A percentile compares a stretch with the other conserved stretches of the same genome.
These are phyloP conservation scores for Onchidella celtica DNA, from an alignment of 2,888 invertebrate species.

Conservation along the genomic window DNA sequence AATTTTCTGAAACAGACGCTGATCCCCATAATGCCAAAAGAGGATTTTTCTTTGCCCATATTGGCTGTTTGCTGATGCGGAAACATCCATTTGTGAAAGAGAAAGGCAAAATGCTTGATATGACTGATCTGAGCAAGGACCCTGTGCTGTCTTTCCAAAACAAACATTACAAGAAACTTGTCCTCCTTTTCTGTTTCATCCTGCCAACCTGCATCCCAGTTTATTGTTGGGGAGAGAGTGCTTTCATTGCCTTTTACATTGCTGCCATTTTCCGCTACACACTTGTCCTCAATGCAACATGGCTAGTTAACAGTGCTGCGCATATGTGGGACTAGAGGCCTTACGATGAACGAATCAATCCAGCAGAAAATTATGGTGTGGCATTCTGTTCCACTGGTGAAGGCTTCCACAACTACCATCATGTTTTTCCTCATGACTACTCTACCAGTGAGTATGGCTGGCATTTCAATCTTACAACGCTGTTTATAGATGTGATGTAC, in stretches of 20 bases:
- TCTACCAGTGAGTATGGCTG: conserved; percentile 91
- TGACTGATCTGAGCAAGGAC: conserved; percentile 90
- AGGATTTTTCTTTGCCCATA: conserved; percentile 97
- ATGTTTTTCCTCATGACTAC: conserved; percentile 96
- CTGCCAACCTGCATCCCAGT: conserved; percentile 90
- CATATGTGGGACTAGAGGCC: conserved; percentile 96
- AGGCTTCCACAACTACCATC: conserved; percentile 97
- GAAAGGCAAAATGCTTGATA: conserved; percentile 86
- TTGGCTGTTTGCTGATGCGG: conserved; percentile 93
- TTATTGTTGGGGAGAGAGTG: conserved; percentile 90
- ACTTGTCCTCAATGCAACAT: conserved; percentile 93
- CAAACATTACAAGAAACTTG: conserved; percentile 87
- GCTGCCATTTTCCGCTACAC: conserved; percentile 90
- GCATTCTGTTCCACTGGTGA: conserved; percentile 84
- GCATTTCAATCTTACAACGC: conserved; percentile 87
- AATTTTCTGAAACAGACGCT: conserved; percentile 80
- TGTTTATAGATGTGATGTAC: conserved; percentile 90
- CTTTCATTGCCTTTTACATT: conserved; percentile 90
- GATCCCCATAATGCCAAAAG: conserved; percentile 81
- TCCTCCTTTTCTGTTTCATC: conserved; percentile 89
- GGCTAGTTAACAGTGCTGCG: conserved; percentile 96
- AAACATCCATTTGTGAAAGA: conserved; percentile 94
- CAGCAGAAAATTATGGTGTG: conserved; percentile 88
- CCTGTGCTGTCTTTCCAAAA: conserved; percentile 89
- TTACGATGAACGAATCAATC: conserved; percentile 90